A percentile compares a stretch with the other conserved stretches of the same genome.
These are phyloP conservation scores for Alviniconcha strummeri DNA, from an alignment of 2,888 invertebrate genomes.

Conservation along the genomic window DNA sequence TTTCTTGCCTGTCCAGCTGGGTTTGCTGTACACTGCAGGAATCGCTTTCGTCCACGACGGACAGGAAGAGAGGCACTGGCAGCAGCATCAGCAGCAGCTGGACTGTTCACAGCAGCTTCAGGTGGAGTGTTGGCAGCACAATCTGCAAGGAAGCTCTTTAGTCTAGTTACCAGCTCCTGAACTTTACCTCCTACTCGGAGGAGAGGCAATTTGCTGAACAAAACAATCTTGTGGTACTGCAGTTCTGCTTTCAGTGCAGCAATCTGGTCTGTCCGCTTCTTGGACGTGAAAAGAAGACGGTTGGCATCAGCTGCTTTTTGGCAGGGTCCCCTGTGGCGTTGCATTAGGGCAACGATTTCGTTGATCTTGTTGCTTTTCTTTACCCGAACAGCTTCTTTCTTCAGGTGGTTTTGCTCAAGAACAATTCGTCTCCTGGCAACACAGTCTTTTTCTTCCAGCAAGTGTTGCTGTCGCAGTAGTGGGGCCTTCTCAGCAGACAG, in stretches of 20 bases:
- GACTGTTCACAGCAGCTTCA: too few species aligned
- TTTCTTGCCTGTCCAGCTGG: too few species aligned
- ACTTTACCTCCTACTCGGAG: neutral
- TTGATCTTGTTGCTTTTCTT: neutral
- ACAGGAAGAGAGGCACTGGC: too few species aligned
- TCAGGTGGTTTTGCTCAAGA: neutral
- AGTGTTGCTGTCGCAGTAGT: neutral
- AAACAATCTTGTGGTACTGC: neutral
- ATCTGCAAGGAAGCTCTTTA: too few species aligned
- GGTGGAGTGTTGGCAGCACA: too few species aligned
- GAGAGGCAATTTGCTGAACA: neutral
- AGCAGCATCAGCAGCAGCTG: too few species aligned
- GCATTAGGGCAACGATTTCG: neutral
- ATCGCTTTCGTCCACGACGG: too few species aligned
- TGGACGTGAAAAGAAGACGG: neutral
- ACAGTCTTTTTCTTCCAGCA: conserved; percentile 5
- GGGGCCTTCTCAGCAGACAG: conserved; percentile 8
- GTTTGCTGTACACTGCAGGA: too few species aligned
- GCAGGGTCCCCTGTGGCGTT: neutral
- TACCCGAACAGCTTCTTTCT: neutral
- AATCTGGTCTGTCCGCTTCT: neutral
- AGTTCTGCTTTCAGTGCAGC: conserved; percentile 13
- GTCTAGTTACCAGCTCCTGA: neutral
- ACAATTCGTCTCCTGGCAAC: neutral
- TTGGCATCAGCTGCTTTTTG: neutral